Base-by-base conservation (phyloP, 2,888 invertebrate genomes). In the Agrilus cyanescens region DNA sequence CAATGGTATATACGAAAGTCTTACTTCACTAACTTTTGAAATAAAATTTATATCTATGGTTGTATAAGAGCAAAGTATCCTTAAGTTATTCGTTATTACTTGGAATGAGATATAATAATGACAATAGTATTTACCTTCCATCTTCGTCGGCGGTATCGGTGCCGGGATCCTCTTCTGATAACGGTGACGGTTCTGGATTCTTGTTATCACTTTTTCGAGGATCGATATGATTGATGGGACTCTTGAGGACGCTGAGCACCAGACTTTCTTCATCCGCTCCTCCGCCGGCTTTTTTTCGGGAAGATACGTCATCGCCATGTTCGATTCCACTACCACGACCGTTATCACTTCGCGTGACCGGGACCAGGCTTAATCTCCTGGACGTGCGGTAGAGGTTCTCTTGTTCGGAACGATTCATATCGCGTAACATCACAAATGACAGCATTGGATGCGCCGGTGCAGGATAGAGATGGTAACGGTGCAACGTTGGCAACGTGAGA, bases 381-480 rank as follows among this genome's bases (percentile, higher is more conserved):
- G 76, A 76, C 57, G 76, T 76, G 52, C 77, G 67, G 58, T 73
- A 78, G 53, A 78, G 64, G 54, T 69, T 73, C 58, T 76, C 76
- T 64, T 78, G 76, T 59, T 77, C 77, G 49, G 73, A 75, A 46
- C 76, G 71, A 67, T 77, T 77, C 77, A 77, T 77, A 56, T 67
- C 69, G 57, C 57, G 55, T 56, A 58, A 52, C 65, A 69, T 66
- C 56, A 68, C 66, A 60, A 67, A 58, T 57, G 68, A 66, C 59
- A 69, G 65, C 69, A 70, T 69, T 62, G 57, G 58, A 46, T 50
- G 46, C 43, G 49, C 45, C 53, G 54, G 54, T 56, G 48, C 43
- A 35, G 46, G 57, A 25, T 25, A 25, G 10, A 10, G 25, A 25
- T 25, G 25, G 51, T 46, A 48, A 44, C 42, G 38, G 34, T 41